Percentiles rank a stretch among this genome's conserved stretches.
Conservation (phyloP, 2,113 vertebrate species). For the Paradoxurus hermaphroditus region DNA sequence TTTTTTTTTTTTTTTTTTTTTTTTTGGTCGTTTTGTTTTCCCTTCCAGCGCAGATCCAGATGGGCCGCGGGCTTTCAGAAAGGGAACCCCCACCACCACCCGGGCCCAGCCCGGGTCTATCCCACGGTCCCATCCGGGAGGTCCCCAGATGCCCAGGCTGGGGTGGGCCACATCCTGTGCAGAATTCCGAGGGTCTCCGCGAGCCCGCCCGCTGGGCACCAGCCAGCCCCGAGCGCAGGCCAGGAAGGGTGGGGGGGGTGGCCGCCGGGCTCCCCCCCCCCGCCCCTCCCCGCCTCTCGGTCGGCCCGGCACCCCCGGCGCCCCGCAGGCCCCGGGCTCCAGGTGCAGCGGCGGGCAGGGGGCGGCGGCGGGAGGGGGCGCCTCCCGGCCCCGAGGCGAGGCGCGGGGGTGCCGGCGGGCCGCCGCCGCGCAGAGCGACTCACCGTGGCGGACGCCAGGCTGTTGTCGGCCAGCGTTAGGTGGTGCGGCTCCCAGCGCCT, state of each 20-base stretch:
- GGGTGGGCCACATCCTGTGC: not conserved
- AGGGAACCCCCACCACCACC: constrained; percentile 6
- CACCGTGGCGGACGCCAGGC: constrained; percentile 96
- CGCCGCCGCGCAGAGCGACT: constrained; percentile 75
- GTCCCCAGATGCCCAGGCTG: not conserved
- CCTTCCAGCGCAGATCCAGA: not conserved
- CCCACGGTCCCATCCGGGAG: not conserved
- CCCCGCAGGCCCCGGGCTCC: not conserved
- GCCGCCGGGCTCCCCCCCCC: not conserved
- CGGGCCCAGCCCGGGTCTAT: constrained; percentile 24
- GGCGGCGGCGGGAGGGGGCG: constrained; percentile 8
- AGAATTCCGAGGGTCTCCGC: not conserved
- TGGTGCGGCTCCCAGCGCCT: constrained; percentile 98
- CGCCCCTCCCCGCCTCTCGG: not conserved
- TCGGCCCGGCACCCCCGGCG: not conserved
- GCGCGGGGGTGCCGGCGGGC: not conserved
- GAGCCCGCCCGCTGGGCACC: not conserved
- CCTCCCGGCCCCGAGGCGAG: not conserved
- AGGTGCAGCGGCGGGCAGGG: constrained; percentile 24
- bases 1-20: not conserved
- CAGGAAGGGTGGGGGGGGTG: not conserved
- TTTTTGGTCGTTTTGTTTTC: not conserved
- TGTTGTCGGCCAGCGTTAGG: constrained; percentile 93
- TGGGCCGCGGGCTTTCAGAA: not conserved
- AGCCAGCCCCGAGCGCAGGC: not conserved